Conservation (phyloP, 1,140 invertebrate genomes). For the Aphelinus atriplicis region DNA sequence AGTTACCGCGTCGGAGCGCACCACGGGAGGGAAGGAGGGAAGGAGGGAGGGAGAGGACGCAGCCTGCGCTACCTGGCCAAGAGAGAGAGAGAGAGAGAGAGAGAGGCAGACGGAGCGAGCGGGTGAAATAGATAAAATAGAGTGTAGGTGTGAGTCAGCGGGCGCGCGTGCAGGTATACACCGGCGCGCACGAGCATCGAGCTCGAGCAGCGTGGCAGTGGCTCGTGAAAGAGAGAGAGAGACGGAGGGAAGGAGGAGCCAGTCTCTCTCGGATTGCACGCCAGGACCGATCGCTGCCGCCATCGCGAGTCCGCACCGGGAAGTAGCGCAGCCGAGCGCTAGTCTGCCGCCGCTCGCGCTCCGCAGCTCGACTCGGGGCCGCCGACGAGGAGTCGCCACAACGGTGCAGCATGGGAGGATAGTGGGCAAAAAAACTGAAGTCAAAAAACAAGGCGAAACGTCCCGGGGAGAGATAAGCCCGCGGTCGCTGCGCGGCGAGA, state of each 20-base stretch:
- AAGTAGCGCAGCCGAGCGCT: background rate
- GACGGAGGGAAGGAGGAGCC: background rate
- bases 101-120: conserved; percentile 58
- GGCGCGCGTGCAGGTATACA: background rate
- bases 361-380: too few relatives aligned
- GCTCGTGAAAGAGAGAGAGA: background rate
- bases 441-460: too few relatives aligned
- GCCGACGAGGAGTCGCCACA: too few relatives aligned
- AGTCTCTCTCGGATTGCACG: too few relatives aligned
- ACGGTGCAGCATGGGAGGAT: too few relatives aligned
- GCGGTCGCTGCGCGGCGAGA: too few relatives aligned
- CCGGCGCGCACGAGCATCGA: background rate
- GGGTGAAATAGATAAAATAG: conserved; percentile 16
- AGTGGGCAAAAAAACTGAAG: too few relatives aligned
- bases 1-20: background rate
- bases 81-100: conserved; percentile 5
- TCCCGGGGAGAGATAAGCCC: too few relatives aligned
- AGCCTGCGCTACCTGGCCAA: conserved; percentile 50
- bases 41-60: conserved; percentile 47
- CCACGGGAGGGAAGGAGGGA: background rate
- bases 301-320: conserved; percentile 15
- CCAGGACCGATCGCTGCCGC: conserved; percentile 8
- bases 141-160: background rate
- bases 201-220: too few relatives aligned
- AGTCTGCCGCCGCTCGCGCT: background rate